Percentiles rank a stretch among this genome's conserved stretches.
Evolutionary conservation across 2,888 invertebrate species (phyloP).

Genomic region (Cetonia aurata): DNA sequence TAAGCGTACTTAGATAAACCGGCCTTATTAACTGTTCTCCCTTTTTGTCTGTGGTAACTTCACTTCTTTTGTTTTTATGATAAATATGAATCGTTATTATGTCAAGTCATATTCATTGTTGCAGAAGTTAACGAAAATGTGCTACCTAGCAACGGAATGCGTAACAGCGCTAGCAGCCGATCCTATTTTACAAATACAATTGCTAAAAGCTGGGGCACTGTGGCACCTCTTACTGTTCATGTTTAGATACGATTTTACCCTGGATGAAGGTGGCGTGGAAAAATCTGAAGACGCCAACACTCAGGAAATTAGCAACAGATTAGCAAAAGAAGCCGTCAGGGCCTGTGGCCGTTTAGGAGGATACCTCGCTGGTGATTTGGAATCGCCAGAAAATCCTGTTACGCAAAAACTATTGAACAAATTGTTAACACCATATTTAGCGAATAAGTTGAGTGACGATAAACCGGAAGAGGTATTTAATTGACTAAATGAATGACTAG

Average conservation of each 20-base stretch:
- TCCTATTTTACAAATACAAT: constrained; percentile 84
- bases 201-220: constrained; percentile 88
- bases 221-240: constrained; percentile 92
- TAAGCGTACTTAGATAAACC: too few species aligned
- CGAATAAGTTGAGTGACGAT: constrained; percentile 79
- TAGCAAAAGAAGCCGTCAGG: constrained; percentile 88
- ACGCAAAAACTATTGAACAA: constrained; percentile 72
- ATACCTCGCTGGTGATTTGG: constrained; percentile 72
- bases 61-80: too few species aligned
- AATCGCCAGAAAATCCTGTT: constrained; percentile 71
- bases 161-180: constrained; percentile 90
- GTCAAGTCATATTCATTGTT: constrained; percentile 37
- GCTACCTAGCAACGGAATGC: constrained; percentile 91
- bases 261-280: constrained; percentile 96
- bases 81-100: background rate
- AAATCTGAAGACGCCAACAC: constrained; percentile 87
- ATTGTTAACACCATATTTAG: constrained; percentile 89
- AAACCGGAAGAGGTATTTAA: constrained; percentile 78
- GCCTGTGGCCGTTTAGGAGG: constrained; percentile 88
- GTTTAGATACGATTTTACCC: constrained; percentile 96
- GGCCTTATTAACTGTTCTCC: too few species aligned
- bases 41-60: background rate
- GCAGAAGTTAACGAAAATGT: constrained; percentile 85
- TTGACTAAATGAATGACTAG: background rate
- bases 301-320: constrained; percentile 91